Base-by-base conservation (phyloP, 2,888 invertebrate species). In the Spisula subtruncata region DNA sequence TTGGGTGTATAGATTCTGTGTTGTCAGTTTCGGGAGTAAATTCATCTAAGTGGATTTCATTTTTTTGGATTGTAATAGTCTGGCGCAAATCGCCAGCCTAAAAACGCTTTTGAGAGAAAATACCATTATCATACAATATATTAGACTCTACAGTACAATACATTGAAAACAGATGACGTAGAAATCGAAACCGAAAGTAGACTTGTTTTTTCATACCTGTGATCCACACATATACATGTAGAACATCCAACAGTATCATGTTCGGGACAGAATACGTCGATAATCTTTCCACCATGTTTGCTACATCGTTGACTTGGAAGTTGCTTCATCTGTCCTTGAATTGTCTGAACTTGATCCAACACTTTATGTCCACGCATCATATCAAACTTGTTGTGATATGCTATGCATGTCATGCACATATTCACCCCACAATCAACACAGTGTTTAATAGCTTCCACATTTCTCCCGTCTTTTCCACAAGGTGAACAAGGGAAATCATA, bases 211-310 rank as follows among this genome's bases (percentile, higher is more conserved):
- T n/a, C n/a, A 41, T 41, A 81, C 81, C 81, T 48, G 81, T 81
- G 81, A 25, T 81, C 81, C 10, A 48, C 25, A 51, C 0, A 8
- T 12, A 81, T 81, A 51, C 81, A 81, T 6, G 25, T 48, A 25
- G 81, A 81, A 41, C 81, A 81, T n/a, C 81, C 48, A 81, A 81
- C 81, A 14, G 12, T 12, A 81, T 81, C 81, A 48, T 81, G 81
- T 0, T 51, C 25, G 16, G 81, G 51, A n/a, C 81, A 81, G 51
- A 48, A 81, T 4, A 81, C 48, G 12, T 81, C 51, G 1, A 81
- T 81, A n/a, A 48, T 25, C 29, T 81, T 81, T 81, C 81, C 81
- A 25, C 81, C 48, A 51, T 81, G 81, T 81, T 41, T 81, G 16
- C 12, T 25, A 48, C 81, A 81, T 81, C 81, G 46, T 16, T 81